Conservation (phyloP, 2,113 vertebrate species). For the Willisornis vidua region DNA sequence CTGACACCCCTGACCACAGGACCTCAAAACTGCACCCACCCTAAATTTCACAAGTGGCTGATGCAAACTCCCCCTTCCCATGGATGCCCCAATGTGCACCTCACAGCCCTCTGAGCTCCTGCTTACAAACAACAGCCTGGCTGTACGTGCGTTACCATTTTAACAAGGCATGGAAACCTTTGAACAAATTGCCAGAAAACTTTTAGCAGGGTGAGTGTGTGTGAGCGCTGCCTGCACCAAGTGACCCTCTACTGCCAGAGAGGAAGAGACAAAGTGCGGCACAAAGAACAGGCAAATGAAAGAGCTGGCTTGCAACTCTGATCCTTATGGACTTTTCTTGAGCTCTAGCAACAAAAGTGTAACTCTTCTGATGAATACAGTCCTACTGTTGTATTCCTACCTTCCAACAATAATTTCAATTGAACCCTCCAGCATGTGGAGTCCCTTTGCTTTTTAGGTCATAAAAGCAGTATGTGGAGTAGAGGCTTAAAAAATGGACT, state of each 20-base stretch:
- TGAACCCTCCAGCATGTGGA: constrained; percentile 71
- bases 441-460: constrained; percentile 75
- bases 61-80: accelerated
- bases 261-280: constrained; percentile 60
- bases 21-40: not conserved
- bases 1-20: not conserved
- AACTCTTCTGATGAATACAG: constrained; percentile 71
- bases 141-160: not conserved
- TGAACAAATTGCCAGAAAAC: constrained; percentile 65
- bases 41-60: not conserved
- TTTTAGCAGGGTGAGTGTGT: not conserved
- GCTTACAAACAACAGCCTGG: not conserved
- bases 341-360: constrained; percentile 66
- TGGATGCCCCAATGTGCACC: not conserved
- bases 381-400: constrained; percentile 71
- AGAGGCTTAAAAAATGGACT: constrained; percentile 68
- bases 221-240: constrained; percentile 17
- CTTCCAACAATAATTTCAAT: constrained; percentile 74
- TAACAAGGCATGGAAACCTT: constrained; percentile 39
- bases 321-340: constrained; percentile 68
- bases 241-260: constrained; percentile 56
- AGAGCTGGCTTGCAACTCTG: constrained; percentile 65
- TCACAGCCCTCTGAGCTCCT: not conserved
- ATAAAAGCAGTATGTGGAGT: constrained; percentile 71
- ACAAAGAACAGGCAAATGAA: constrained; percentile 67